Conservation (phyloP, 2,113 vertebrate genomes). For the Spizaetus ornatus region DNA sequence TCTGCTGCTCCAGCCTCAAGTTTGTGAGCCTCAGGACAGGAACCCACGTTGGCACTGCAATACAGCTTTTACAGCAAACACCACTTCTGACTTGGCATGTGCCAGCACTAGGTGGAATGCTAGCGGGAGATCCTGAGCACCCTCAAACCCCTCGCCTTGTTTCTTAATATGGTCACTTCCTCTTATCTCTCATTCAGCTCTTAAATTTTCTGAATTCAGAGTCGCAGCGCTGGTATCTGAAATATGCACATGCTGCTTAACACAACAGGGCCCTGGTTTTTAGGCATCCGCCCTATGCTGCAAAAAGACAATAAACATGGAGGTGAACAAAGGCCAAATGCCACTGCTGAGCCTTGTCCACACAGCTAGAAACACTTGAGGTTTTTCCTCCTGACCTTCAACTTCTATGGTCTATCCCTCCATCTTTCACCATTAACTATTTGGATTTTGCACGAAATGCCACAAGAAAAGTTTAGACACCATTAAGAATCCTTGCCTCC, state of each 20-base stretch:
- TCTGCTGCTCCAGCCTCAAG: background rate
- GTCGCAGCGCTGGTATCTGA: background rate
- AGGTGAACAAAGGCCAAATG: background rate
- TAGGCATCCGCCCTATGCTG: background rate
- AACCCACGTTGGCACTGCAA: rapidly evolving
- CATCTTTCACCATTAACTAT: background rate
- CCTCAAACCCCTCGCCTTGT: rapidly evolving
- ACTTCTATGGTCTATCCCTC: background rate
- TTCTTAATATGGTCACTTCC: background rate
- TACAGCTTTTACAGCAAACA: background rate
- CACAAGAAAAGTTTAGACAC: background rate
- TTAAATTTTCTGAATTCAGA: background rate
- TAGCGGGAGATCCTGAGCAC: background rate
- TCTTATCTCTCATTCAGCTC: background rate
- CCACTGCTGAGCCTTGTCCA: background rate
- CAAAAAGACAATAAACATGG: background rate
- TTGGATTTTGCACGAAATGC: background rate
- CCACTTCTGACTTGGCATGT: rapidly evolving
- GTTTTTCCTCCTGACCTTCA: background rate
- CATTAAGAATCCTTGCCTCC: background rate
- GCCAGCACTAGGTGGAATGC: background rate
- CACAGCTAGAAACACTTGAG: background rate
- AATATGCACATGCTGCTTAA: background rate
- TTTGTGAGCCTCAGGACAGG: background rate
- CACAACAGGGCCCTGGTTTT: background rate